A percentile compares a stretch with the other conserved stretches of the same genome.
phyloP scores from a whole-genome alignment of 2,888 invertebrate genomes.

The Xestia rhomboidea region DNA sequence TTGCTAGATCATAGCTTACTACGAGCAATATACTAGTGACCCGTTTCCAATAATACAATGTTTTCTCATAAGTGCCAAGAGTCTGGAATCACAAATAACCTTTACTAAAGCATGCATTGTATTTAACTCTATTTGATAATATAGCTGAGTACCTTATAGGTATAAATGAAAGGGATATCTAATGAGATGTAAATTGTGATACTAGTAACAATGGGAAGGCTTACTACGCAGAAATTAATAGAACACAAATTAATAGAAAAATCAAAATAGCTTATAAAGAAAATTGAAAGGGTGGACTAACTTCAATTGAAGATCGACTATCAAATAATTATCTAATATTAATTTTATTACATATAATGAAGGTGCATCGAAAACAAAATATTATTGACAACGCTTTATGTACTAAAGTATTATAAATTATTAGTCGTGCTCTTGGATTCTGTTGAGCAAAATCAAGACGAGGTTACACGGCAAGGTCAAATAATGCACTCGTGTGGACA shows the following conservation, averaged over 20 bases:
- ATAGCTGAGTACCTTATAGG: constrained; percentile 1
- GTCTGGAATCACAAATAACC: constrained; percentile 23
- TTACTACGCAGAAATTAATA: constrained; percentile 5
- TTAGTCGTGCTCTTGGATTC: constrained; percentile 72
- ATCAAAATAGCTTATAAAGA: constrained; percentile 7
- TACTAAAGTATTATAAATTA: constrained; percentile 60
- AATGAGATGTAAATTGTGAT: constrained; percentile 22
- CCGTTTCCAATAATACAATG: constrained; percentile 20
- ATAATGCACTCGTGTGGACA: constrained; percentile 72
- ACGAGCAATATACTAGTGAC: constrained; percentile 21
- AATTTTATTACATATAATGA: constrained; percentile 12
- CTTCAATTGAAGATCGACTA: background rate
- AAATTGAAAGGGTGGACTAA: background rate
- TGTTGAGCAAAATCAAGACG: constrained; percentile 78
- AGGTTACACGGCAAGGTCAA: constrained; percentile 77
- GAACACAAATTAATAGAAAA: constrained; percentile 11
- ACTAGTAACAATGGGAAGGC: constrained; percentile 28
- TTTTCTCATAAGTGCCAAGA: constrained; percentile 22
- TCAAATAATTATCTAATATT: constrained; percentile 12
- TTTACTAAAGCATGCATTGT: constrained; percentile 34
- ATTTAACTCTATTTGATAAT: constrained; percentile 28
- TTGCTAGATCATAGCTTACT: constrained; percentile 22
- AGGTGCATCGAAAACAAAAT: background rate
- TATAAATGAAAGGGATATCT: constrained; percentile 22
- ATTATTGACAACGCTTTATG: constrained; percentile 29